Evolutionary conservation across 2,888 invertebrate genomes (phyloP), one percentile per base, ranked within the genome.

Genomic region (Phragmatobia fuliginosa): DNA sequence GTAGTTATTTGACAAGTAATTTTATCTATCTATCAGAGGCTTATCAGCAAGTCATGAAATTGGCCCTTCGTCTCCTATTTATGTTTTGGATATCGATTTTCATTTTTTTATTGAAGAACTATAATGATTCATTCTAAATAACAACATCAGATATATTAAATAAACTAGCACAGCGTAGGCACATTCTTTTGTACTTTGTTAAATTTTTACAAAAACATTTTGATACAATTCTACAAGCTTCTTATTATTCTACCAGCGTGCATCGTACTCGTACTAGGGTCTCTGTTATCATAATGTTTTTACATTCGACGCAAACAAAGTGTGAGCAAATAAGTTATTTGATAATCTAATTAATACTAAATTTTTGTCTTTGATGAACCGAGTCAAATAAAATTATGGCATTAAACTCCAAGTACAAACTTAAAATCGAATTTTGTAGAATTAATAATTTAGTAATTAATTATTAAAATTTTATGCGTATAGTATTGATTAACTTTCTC

Each of bases 181-280:
- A 49, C 49, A 49, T 49, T 21, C 2, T 41, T 8, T 31, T 41
- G 18, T 41, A 28, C n/a, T 33, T 21, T 4, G 10, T 28, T 38
- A 8, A n/a, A 18, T 2, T 62, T 61, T 62, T 21, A 61, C 36
- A 38, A 38, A 16, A n/a, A 36, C 25, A 38, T 28, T 25, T 62
- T 38, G 7, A 14, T 10, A 14, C 21, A n/a, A 38, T 73, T 70
- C n/a, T n/a, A n/a, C n/a, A n/a, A n/a, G n/a, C n/a, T n/a, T n/a
- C n/a, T n/a, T n/a, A 36, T 45, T 77, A 77, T 77, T 77, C 68
- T 72, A 67, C 25, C 25, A 56, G 52, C 52, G 28, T 64, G 61
- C 14, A 25, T 25, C 59, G 67, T 71, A 25, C 7, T 56, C 18
- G 61, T 31, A 28, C 28, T 41, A 18, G 18, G 28, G 38, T 62